Evolutionary conservation across 2,888 invertebrate species (phyloP).

Genomic region (Anorthoa munda): DNA sequence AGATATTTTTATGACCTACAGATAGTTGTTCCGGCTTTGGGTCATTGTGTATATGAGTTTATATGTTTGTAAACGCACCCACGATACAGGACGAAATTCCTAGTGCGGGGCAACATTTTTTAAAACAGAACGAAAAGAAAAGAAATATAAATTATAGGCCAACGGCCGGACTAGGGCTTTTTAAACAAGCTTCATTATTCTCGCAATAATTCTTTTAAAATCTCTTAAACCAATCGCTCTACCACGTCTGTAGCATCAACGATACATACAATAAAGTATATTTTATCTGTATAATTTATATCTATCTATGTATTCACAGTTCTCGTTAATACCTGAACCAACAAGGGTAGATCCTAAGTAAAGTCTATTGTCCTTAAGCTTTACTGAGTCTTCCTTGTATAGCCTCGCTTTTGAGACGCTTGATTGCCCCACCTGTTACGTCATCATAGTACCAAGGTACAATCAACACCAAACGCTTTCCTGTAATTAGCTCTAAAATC

Average conservation of each 20-base stretch:
- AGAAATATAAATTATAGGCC: too few species aligned
- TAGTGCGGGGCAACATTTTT: too few species aligned
- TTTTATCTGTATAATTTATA: too few species aligned
- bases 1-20: too few species aligned
- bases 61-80: too few species aligned
- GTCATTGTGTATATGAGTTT: too few species aligned
- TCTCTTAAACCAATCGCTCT: not conserved
- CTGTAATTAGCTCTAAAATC: not conserved
- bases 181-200: not conserved
- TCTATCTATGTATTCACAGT: not conserved
- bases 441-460: not conserved
- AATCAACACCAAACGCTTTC: not conserved
- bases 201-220: not conserved
- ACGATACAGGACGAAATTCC: too few species aligned
- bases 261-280: not conserved
- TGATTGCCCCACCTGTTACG: constrained; percentile 43
- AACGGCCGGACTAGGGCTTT: too few species aligned
- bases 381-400: not conserved
- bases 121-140: too few species aligned
- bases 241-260: not conserved
- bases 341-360: not conserved
- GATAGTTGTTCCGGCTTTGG: too few species aligned
- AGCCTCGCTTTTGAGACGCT: constrained; percentile 6
- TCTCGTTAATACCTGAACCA: not conserved
- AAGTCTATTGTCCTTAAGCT: constrained; percentile 5